phyloP scores from a whole-genome alignment of 2,797 vertebrate genomes.

The Sebastolobus alascanus region DNA sequence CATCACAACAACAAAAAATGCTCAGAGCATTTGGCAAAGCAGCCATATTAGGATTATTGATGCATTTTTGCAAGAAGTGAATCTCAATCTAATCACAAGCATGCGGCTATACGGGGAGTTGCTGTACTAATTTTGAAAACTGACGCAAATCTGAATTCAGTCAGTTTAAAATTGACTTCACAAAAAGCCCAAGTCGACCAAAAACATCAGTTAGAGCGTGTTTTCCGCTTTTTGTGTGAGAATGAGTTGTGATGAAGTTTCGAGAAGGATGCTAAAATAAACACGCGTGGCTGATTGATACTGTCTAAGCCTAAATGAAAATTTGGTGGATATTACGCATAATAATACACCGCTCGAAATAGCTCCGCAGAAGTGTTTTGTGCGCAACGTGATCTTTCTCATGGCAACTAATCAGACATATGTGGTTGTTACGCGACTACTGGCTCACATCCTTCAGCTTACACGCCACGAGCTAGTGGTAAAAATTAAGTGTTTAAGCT shows the following conservation, averaged over 20 bases:
- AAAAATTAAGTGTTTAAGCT: background rate
- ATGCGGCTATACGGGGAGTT: no score
- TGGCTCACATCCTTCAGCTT: background rate
- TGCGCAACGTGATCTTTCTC: background rate
- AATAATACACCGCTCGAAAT: background rate
- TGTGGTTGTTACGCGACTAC: background rate
- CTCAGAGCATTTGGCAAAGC: background rate
- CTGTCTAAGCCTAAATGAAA: background rate
- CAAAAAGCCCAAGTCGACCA: background rate
- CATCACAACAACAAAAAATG: background rate
- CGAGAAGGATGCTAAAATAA: background rate
- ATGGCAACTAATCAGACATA: background rate
- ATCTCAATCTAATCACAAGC: background rate
- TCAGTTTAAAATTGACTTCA: background rate
- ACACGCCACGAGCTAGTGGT: background rate
- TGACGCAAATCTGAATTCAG: background rate
- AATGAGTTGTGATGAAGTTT: background rate
- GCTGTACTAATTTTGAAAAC: background rate
- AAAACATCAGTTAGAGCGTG: background rate
- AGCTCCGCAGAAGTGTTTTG: background rate
- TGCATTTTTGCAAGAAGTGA: background rate
- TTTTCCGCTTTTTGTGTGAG: background rate
- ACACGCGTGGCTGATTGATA: background rate
- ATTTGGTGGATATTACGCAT: background rate
- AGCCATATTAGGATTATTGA: background rate